Evolutionary conservation across 2,113 vertebrate species (phyloP).

Genomic region (Bos javanicus): DNA sequence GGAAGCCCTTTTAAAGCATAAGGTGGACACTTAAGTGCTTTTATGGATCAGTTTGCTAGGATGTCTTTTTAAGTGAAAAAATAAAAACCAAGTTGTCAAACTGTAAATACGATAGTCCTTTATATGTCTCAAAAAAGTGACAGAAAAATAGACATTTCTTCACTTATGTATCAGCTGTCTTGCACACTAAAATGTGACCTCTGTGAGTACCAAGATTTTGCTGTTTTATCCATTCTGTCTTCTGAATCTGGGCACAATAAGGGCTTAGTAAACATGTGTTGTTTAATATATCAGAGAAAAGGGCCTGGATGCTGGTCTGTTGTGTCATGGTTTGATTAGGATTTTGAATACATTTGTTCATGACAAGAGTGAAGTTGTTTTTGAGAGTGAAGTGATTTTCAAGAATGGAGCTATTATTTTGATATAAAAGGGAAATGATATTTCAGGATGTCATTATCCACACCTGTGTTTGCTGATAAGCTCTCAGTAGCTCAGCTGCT

Average conservation of each 20-base stretch:
- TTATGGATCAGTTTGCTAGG: not conserved
- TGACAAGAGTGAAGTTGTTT: not conserved
- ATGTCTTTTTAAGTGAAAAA: constrained; percentile 4
- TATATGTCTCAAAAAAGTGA: not conserved
- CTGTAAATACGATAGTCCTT: not conserved
- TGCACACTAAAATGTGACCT: not conserved
- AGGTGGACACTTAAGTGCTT: not conserved
- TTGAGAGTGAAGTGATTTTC: not conserved
- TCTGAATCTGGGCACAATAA: not conserved
- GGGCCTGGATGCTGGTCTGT: not conserved
- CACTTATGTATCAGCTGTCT: not conserved
- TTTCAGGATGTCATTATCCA: not conserved
- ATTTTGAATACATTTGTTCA: not conserved
- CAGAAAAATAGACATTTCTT: not conserved
- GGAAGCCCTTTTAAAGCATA: not conserved
- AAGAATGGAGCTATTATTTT: not conserved
- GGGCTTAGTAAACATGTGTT: not conserved
- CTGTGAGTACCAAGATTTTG: not conserved
- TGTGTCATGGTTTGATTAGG: not conserved
- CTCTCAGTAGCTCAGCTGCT: not conserved
- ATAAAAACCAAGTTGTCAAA: not conserved
- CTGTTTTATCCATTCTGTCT: not conserved
- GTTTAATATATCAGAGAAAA: not conserved
- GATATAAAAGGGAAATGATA: not conserved
- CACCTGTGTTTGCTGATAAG: not conserved